Evolutionary conservation across 1,140 invertebrate genomes (phyloP), one percentile per base, ranked within the genome.

Genomic region (Papilio polyxenes): DNA sequence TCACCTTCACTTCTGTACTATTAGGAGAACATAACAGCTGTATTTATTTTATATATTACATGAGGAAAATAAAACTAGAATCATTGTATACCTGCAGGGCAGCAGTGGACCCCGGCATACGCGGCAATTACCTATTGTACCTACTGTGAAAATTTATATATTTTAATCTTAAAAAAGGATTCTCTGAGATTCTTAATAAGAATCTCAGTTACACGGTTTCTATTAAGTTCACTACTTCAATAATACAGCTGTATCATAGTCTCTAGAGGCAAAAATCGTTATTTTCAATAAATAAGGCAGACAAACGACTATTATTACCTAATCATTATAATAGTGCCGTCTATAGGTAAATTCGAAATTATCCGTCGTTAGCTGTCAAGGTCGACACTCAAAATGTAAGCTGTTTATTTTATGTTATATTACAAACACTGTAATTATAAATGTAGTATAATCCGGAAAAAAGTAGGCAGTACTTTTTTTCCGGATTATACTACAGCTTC

Each of bases 1-100:
- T 72, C 65, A 72, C 23, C 65, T 72, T 72, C 65, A 72, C 65
- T 72, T 23, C 20, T 65, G 8, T 72, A 20, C 31, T 37, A 37
- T 17, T 15, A 13, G 13, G 13, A 40, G 23, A 72, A 72, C 37
- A 37, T 17, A 17, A 72, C 65, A 17, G 1, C 31, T 17, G 11
- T 15, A 31, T 37, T 72, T 40, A 72, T 59, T 31, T 31, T 31
- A 31, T 31, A 2, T 31, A 31, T 31, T 31, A 8, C 17, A 59
- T 3, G 23, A 65, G 62, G 62, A 65, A 65, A 65, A 59, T 59
- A 59, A 17, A 59, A 6, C 15, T 53, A 20, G 8, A 59, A 59
- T 17, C 0, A 59, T 31, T 65, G 62, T 31, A 65, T 65, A 59
- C 0, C 5, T 59, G n/a, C 56, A 59, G 56, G 56, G 17, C 17